A percentile compares a stretch with the other conserved stretches of the same genome.
Conservation (phyloP, 2,888 invertebrate species). For the Acrobasis repandana region DNA sequence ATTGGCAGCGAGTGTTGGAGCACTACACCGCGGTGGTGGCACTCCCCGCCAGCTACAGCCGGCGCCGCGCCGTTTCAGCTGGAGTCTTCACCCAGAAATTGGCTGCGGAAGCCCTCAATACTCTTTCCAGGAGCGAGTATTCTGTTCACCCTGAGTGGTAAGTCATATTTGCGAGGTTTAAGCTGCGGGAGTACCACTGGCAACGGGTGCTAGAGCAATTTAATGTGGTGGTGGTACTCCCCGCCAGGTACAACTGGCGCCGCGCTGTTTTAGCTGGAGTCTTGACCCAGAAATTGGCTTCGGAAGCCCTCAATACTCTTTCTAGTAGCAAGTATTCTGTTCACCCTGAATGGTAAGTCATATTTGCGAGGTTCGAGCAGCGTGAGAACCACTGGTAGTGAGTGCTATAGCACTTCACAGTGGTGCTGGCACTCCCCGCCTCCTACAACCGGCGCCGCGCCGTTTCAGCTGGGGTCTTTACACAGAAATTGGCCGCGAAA, state of each 20-base stretch:
- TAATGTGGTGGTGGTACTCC: constrained; percentile 64
- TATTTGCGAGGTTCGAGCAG: too few relatives aligned
- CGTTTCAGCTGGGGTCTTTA: too few relatives aligned
- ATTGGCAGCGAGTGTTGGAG: constrained; percentile 65
- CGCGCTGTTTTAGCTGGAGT: constrained; percentile 50
- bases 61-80: constrained; percentile 53
- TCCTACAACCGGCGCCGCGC: too few relatives aligned
- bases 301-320: constrained; percentile 54
- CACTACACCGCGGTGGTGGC: constrained; percentile 70
- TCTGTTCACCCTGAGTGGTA: constrained; percentile 73
- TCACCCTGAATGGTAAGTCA: constrained; percentile 68
- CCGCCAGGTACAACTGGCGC: constrained; percentile 45
- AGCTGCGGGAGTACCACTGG: constrained; percentile 68
- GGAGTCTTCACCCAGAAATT: constrained; percentile 56
- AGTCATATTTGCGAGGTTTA: neutral
- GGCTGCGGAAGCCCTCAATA: constrained; percentile 57
- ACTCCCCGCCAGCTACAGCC: constrained; percentile 53
- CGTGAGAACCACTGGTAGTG: too few relatives aligned
- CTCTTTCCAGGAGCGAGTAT: constrained; percentile 60
- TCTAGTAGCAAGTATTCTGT: constrained; percentile 61
- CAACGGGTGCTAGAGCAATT: constrained; percentile 66
- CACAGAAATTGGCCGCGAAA: too few relatives aligned
- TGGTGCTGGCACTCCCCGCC: too few relatives aligned
- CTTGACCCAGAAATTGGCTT: constrained; percentile 62
- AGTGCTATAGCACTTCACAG: too few relatives aligned